A percentile compares a stretch with the other conserved stretches of the same genome.
These are phyloP conservation scores for Ichneumon xanthorius DNA, from an alignment of 2,888 invertebrate species.

Conservation along the genomic window DNA sequence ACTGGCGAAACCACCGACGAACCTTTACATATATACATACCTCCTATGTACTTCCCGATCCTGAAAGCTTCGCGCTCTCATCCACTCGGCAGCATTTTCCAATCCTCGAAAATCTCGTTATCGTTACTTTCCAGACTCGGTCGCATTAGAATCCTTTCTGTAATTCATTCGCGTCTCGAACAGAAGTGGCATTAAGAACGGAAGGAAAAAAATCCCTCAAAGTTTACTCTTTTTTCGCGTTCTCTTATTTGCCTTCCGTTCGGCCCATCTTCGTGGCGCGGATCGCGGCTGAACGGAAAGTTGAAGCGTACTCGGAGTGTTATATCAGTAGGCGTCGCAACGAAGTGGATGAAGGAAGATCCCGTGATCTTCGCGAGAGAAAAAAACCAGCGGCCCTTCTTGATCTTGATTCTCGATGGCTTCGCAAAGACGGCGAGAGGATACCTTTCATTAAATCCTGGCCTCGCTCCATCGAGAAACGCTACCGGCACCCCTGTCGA, in stretches of 20 bases:
- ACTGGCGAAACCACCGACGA: constrained; percentile 70
- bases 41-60: not conserved
- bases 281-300: constrained; percentile 8
- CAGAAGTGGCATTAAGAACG: constrained; percentile 46
- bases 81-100: constrained; percentile 51
- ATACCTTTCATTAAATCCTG: constrained; percentile 79
- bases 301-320: not conserved
- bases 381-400: constrained; percentile 61
- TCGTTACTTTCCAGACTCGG: constrained; percentile 42
- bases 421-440: constrained; percentile 62
- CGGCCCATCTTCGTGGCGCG: constrained; percentile 37
- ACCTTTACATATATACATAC: constrained; percentile 22
- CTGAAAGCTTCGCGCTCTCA: constrained; percentile 31
- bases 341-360: constrained; percentile 38
- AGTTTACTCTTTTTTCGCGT: constrained; percentile 32
- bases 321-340: not conserved
- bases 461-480: constrained; percentile 58
- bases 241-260: constrained; percentile 57
- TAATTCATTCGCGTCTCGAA: constrained; percentile 44
- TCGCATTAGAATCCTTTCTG: constrained; percentile 27
- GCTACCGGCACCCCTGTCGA: constrained; percentile 26
- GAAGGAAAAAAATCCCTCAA: constrained; percentile 7
- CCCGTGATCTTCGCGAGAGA: constrained; percentile 74
- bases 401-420: constrained; percentile 71
- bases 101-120: constrained; percentile 64